Base-by-base conservation (phyloP, 2,797 vertebrate species). In the Valencia hispanica region DNA sequence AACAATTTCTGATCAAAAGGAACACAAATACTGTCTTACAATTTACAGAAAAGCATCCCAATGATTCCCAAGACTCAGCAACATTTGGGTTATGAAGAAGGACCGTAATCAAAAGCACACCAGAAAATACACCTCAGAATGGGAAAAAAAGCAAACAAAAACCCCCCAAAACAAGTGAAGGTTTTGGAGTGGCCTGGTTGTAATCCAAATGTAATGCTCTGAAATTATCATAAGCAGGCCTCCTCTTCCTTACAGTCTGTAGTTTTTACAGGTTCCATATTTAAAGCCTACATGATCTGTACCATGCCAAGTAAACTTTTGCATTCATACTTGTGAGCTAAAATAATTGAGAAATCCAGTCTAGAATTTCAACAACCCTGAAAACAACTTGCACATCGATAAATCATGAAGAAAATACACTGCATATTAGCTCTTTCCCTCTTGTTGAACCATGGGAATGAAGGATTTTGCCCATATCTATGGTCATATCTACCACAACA, bases 381-480 rank as follows among this genome's bases (percentile, higher is more conserved):
- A 22, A 25, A 41, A 43, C 20, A 65, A 12, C 34, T 36, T 22
- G 20, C 34, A 39, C 11, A 25, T 12, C 17, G 20, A 39, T n/a
- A 65, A 65, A 65, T 65, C 0, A 68, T 43, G 5, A 14, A 11
- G 70, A 73, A n/a, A 75, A 81, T 87, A 75, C 55, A 66, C 61
- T 25, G 77, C 70, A 55, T 34, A 76, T 83, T 2, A 11, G 30
- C 48, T 51, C 68, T 75, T 5, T 25, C 43, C 34, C 65, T 59
- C n/a, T 72, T 59, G 9, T 3, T 20, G 68, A 79, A 63, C 41
- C 1, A 5, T n/a, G 41, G 61, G 79, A 78, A 73, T 39, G 65
- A 63, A 22, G 86, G 76, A 88, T 88, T 73, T 78, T 85, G 79
- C 88, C 79, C 73, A 86, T 81, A 82, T 80, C 61, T 85, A 74